Percentiles rank a stretch among this genome's conserved stretches.
These are phyloP conservation scores for Sminthurides aquaticus DNA, from an alignment of 2,888 invertebrate species.

Conservation along the genomic window DNA sequence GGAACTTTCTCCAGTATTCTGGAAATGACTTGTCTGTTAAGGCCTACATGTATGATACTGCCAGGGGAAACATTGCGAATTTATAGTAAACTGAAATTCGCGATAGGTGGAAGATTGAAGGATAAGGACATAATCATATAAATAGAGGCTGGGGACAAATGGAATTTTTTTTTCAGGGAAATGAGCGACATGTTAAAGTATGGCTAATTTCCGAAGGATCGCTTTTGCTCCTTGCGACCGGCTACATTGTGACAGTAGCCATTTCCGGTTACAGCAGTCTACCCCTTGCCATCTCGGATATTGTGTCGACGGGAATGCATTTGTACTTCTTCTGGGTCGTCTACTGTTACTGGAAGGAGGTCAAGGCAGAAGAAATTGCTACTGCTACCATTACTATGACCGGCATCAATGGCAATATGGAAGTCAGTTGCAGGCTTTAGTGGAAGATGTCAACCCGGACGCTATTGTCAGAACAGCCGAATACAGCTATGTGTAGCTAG, in stretches of 20 bases:
- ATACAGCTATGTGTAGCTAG: background rate
- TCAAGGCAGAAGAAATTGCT: slow-evolving; percentile 25
- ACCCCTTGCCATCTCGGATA: slow-evolving; percentile 23
- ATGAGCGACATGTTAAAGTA: slow-evolving; percentile 23
- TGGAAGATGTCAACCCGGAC: background rate
- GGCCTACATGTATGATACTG: too few relatives aligned
- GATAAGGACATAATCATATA: too few relatives aligned
- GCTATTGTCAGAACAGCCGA: background rate
- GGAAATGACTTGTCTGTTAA: too few relatives aligned
- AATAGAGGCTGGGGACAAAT: background rate
- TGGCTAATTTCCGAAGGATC: slow-evolving; percentile 27
- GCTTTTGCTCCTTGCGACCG: slow-evolving; percentile 19
- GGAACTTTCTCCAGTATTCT: too few relatives aligned
- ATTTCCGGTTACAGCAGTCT: slow-evolving; percentile 24
- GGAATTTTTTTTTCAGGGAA: slow-evolving; percentile 21
- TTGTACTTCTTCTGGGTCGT: slow-evolving; percentile 35
- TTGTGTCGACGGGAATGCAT: slow-evolving; percentile 24
- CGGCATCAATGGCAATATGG: slow-evolving; percentile 31
- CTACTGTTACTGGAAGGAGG: slow-evolving; percentile 27
- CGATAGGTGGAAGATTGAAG: too few relatives aligned
- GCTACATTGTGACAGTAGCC: slow-evolving; percentile 27
- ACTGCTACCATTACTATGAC: slow-evolving; percentile 30
- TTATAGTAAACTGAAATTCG: too few relatives aligned
- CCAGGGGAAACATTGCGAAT: too few relatives aligned
- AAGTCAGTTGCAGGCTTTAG: slow-evolving; percentile 29